phyloP scores from a whole-genome alignment of 2,797 vertebrate species.

The Linurgus olivaceus region DNA sequence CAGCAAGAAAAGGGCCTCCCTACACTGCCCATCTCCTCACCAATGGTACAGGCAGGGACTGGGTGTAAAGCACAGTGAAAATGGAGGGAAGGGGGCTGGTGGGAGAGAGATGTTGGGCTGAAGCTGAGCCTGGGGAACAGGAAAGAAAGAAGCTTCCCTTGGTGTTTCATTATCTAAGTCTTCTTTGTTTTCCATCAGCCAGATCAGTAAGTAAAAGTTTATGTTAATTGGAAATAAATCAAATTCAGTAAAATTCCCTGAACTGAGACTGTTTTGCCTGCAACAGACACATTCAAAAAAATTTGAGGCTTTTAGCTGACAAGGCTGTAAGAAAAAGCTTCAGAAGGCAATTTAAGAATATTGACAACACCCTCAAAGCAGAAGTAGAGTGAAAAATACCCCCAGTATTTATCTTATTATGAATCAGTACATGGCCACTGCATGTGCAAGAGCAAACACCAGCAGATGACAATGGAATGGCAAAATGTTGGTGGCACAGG shows the following conservation, averaged over 20 bases:
- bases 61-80: neutral
- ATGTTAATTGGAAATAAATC: neutral
- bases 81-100: neutral
- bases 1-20: neutral
- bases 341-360: neutral
- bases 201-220: conserved; percentile 1
- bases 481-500: neutral
- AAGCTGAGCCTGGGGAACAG: neutral
- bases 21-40: neutral
- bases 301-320: neutral
- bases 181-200: neutral
- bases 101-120: neutral
- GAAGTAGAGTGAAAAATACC: neutral
- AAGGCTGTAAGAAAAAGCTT: neutral
- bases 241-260: neutral
- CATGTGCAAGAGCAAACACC: neutral
- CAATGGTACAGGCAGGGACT: neutral
- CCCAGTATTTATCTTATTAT: neutral
- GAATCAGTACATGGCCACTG: neutral
- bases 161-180: neutral
- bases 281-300: neutral
- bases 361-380: neutral
- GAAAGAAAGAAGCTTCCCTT: neutral
- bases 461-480: neutral
- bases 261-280: conserved; percentile 10